A percentile compares a stretch with the other conserved stretches of the same genome.
Conservation (phyloP, 2,113 vertebrate genomes). For the Anhinga anhinga region DNA sequence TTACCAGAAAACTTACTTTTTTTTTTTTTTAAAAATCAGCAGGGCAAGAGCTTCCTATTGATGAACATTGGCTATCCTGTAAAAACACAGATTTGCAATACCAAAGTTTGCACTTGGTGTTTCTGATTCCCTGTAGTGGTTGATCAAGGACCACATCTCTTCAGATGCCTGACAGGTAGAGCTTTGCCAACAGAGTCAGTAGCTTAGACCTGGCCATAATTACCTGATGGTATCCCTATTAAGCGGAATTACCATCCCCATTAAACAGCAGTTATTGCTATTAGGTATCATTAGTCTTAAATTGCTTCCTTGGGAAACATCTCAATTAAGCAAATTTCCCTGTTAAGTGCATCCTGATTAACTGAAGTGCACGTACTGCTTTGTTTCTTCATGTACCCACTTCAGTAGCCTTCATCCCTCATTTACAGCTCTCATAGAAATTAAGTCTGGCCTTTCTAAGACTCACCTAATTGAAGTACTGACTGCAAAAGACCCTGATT, state of each 20-base stretch:
- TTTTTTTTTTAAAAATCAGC: not conserved
- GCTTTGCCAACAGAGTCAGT: not conserved
- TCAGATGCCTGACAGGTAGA: not conserved
- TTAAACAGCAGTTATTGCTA: constrained; percentile 58
- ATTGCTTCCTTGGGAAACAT: constrained; percentile 60
- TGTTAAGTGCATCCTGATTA: constrained; percentile 46
- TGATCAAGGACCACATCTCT: not conserved
- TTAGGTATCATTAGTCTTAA: constrained; percentile 56
- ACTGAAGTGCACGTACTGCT: not conserved
- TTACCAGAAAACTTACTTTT: not conserved
- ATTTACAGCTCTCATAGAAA: not conserved
- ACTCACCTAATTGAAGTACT: not conserved
- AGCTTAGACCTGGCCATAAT: constrained; percentile 36
- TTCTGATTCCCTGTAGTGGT: not conserved
- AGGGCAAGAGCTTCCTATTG: not conserved
- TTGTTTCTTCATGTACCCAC: constrained; percentile 7
- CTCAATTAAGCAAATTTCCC: constrained; percentile 47
- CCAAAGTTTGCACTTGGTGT: not conserved
- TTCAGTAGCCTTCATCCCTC: not conserved
- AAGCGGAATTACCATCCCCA: constrained; percentile 31
- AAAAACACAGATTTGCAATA: not conserved
- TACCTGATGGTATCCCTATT: constrained; percentile 52
- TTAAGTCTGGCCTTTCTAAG: not conserved
- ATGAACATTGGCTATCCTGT: not conserved
- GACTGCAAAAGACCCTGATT: not conserved